phyloP scores from a whole-genome alignment of 2,888 invertebrate species.

The Malthinus seriepunctatus region DNA sequence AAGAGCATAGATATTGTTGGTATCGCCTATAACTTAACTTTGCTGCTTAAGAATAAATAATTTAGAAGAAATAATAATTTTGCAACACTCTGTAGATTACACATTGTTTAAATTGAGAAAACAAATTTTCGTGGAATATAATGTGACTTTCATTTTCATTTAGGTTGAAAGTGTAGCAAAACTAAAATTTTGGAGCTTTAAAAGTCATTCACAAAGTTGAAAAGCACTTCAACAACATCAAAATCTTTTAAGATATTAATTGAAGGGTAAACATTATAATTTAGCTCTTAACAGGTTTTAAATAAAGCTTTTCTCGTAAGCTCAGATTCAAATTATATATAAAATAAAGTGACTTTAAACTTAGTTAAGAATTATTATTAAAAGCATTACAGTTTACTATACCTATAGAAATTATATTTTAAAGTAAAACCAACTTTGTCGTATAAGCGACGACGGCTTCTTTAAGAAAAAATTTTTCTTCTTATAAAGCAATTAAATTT shows the following conservation, averaged over 20 bases:
- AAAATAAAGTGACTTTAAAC: not conserved
- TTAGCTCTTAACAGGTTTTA: slow-evolving; percentile 6
- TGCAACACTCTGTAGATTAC: too few relatives aligned
- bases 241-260: slow-evolving; percentile 26
- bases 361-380: slow-evolving; percentile 1
- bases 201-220: not conserved
- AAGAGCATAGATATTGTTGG: too few relatives aligned
- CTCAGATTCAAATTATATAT: slow-evolving; percentile 1
- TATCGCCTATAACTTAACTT: too few relatives aligned
- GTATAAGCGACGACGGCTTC: not conserved
- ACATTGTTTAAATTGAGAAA: too few relatives aligned
- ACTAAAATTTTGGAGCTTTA: slow-evolving; percentile 1
- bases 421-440: not conserved
- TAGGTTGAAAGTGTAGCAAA: not conserved
- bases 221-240: slow-evolving; percentile 21
- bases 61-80: too few relatives aligned
- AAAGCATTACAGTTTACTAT: not conserved
- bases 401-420: not conserved
- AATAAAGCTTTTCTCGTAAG: slow-evolving; percentile 8
- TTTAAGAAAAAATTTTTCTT: too few relatives aligned
- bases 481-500: too few relatives aligned
- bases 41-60: too few relatives aligned
- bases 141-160: too few relatives aligned
- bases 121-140: too few relatives aligned
- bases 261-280: slow-evolving; percentile 8